Conservation (phyloP, 2,113 vertebrate species). For the Malurus cyaneus region DNA sequence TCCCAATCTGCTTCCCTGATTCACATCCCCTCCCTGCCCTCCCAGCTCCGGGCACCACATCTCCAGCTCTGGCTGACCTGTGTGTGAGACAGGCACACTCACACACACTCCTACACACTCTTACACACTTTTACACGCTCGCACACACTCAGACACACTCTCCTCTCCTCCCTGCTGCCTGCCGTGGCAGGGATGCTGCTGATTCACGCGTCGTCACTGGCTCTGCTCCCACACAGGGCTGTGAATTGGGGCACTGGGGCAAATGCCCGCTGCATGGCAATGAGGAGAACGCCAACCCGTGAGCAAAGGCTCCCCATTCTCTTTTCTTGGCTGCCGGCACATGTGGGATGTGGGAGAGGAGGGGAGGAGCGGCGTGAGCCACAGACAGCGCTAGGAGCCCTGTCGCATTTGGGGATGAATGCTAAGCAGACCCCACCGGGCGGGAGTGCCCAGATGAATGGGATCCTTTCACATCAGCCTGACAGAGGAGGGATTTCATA, state of each 20-base stretch:
- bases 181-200: neutral
- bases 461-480: constrained; percentile 62
- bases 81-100: accelerated
- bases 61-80: too few relatives aligned
- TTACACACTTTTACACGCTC: neutral
- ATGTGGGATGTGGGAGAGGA: constrained; percentile 26
- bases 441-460: constrained; percentile 60
- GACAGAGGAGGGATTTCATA: constrained; percentile 57
- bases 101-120: accelerated
- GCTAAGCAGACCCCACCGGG: constrained; percentile 57
- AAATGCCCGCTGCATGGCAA: neutral
- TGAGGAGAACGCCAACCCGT: neutral
- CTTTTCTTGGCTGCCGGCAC: constrained; percentile 15
- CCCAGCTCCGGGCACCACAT: neutral
- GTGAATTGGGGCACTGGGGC: constrained; percentile 58
- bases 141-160: accelerated
- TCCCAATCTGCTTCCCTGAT: neutral
- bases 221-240: constrained; percentile 1
- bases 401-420: constrained; percentile 29
- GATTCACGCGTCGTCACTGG: constrained; percentile 23
- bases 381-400: constrained; percentile 27
- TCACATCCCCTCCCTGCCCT: neutral
- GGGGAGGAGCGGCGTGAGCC: neutral
- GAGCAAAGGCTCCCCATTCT: constrained; percentile 15
- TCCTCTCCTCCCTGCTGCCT: neutral